Evolutionary conservation across 2,797 vertebrate species (phyloP).

Genomic region (Pachyuromys duprasi): DNA sequence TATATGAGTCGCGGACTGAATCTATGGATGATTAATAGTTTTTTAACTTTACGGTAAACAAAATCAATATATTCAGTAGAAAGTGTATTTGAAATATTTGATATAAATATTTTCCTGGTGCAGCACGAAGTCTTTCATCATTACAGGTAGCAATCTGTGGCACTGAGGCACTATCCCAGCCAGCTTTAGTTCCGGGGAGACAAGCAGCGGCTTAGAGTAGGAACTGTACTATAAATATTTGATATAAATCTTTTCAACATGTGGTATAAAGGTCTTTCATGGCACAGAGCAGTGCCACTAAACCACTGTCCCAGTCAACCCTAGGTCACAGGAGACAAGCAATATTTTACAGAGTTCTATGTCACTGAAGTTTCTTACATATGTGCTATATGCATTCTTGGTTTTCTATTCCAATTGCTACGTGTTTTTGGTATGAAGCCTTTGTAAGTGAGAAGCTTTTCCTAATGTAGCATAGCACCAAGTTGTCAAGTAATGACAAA

Average conservation of each 20-base stretch:
- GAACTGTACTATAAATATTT: neutral
- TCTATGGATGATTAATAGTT: neutral
- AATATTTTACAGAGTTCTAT: neutral
- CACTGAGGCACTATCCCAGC: too few species aligned
- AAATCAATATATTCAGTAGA: neutral
- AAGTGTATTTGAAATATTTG: neutral
- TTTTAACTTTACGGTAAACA: neutral
- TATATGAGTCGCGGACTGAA: neutral
- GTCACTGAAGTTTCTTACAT: neutral
- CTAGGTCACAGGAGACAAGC: neutral
- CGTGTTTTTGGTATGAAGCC: neutral
- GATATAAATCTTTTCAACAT: neutral
- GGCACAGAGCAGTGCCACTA: neutral
- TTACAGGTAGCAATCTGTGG: too few species aligned
- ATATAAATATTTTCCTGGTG: neutral
- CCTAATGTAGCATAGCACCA: neutral
- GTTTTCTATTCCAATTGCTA: neutral
- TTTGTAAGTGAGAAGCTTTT: neutral
- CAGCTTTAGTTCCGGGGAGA: too few species aligned
- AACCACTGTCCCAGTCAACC: neutral
- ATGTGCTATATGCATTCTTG: neutral
- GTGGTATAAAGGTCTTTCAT: neutral
- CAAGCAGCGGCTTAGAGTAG: neutral
- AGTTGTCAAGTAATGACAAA: slow-evolving; percentile 32
- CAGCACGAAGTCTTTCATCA: neutral